Conservation (phyloP, 2,888 invertebrate species). For the Serrognathus titanus region DNA sequence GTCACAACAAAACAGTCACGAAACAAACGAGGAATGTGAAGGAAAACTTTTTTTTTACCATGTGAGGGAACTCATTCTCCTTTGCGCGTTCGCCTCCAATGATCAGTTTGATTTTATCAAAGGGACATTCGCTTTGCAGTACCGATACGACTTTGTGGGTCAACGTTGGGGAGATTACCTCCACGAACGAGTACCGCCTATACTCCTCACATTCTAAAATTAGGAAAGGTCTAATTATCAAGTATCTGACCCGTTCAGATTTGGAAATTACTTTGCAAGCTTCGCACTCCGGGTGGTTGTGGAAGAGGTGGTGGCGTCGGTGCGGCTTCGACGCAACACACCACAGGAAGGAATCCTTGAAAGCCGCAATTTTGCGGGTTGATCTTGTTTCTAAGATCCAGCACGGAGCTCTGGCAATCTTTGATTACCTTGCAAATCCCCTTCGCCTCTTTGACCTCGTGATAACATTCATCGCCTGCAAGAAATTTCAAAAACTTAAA, state of each 20-base stretch:
- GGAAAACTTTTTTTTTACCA: slow-evolving; percentile 38
- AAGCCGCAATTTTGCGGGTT: neutral
- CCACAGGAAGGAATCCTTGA: neutral
- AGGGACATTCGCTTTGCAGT: neutral
- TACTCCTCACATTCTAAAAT: neutral
- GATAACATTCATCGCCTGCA: neutral
- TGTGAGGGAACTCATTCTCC: slow-evolving; percentile 50
- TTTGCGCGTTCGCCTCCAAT: slow-evolving; percentile 45
- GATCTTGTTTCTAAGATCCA: neutral
- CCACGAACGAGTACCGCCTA: neutral
- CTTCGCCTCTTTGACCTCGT: neutral
- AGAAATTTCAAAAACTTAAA: neutral
- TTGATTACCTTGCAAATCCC: neutral
- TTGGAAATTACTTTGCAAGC: too few relatives aligned
- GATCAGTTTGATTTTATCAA: slow-evolving; percentile 25
- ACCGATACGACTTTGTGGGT: neutral
- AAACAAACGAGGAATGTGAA: too few relatives aligned
- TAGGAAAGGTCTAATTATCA: too few relatives aligned
- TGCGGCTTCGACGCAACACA: neutral
- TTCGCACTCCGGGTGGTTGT: too few relatives aligned
- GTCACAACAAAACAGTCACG: too few relatives aligned
- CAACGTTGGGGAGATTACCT: neutral
- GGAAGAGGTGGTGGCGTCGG: neutral
- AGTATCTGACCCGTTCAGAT: too few relatives aligned
- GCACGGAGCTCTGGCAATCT: neutral